phyloP scores from a whole-genome alignment of 1,140 invertebrate genomes.

The Orius laevigatus region DNA sequence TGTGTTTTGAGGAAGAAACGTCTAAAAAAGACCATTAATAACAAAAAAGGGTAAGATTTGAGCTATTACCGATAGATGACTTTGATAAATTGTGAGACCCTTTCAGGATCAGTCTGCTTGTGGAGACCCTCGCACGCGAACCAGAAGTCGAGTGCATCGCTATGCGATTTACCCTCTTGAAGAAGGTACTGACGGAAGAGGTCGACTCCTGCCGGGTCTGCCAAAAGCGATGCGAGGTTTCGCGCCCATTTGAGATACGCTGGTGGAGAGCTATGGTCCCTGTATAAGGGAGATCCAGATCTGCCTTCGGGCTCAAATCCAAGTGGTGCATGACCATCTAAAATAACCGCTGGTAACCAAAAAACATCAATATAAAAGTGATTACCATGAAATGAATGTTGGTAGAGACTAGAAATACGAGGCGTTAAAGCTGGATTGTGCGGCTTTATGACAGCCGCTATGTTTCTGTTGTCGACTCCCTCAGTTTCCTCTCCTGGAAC shows the following conservation, averaged over 20 bases:
- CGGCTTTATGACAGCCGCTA: background rate
- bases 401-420: conserved; percentile 14
- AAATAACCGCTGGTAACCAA: conserved; percentile 13
- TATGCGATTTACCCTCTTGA: conserved; percentile 58
- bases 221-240: conserved; percentile 58
- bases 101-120: conserved; percentile 51
- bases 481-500: conserved; percentile 18
- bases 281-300: conserved; percentile 22
- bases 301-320: conserved; percentile 34
- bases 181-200: conserved; percentile 69
- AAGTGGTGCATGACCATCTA: conserved; percentile 33
- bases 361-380: background rate
- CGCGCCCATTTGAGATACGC: conserved; percentile 73
- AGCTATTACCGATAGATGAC: conserved; percentile 56
- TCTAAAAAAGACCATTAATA: conserved; percentile 22
- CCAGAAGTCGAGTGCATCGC: conserved; percentile 71
- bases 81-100: conserved; percentile 57
- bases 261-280: conserved; percentile 42
- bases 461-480: background rate
- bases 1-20: conserved; percentile 69
- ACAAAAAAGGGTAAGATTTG: background rate
- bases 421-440: conserved; percentile 12
- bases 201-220: conserved; percentile 70
- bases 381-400: conserved; percentile 10
- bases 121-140: conserved; percentile 82